Evolutionary conservation across 2,113 vertebrate genomes (phyloP), one percentile per base, ranked within the genome.

Genomic region (Hemibagrus wyckioides): DNA sequence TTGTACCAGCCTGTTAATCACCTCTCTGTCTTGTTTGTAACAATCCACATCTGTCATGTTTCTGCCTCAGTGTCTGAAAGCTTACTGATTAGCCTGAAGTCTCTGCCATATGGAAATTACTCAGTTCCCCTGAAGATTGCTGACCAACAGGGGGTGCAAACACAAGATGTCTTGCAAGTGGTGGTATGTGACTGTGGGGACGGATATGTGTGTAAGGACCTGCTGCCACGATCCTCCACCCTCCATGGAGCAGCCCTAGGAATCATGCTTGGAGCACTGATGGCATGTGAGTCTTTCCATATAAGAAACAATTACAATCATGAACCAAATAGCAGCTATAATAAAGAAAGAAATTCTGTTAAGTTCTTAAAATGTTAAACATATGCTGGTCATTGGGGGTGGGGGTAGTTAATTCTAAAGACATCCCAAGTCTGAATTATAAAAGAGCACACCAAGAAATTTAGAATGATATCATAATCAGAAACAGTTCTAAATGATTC

Each of bases 281-380:
- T 97, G 14, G 61, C 94, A 76, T 59, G 96, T 97, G 90, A 96
- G 96, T 93, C 23, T 44, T 67, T 50, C 50, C 30, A 36, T 33
- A 39, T 56, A 10, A 85, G 11, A 23, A 13, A 57, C 28, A 50
- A 28, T 52, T 39, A 59, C 15, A 76, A 9, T 33, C 15, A n/a
- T 6, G 21, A 4, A 30, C 1, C 48, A 52, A 30, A 77, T 52
- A n/a, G 2, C 14, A 73, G 21, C 25, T 14, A 14, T 65, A 14
- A 63, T n/a, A 65, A 65, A 11, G 4, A 30, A 63, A 3, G 28
- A 28, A 57, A 23, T 19, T 19, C 28, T n/a, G n/a, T n/a, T n/a
- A n/a, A n/a, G n/a, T n/a, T n/a, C n/a, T n/a, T n/a, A n/a, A n/a
- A n/a, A 57, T 57, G 56, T 21, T 21, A 57, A 57, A 57, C 19